A percentile compares a stretch with the other conserved stretches of the same genome.
These are phyloP conservation scores for Lepidocolaptes lacrymiger DNA, from an alignment of 2,797 vertebrate genomes.

Conservation along the genomic window DNA sequence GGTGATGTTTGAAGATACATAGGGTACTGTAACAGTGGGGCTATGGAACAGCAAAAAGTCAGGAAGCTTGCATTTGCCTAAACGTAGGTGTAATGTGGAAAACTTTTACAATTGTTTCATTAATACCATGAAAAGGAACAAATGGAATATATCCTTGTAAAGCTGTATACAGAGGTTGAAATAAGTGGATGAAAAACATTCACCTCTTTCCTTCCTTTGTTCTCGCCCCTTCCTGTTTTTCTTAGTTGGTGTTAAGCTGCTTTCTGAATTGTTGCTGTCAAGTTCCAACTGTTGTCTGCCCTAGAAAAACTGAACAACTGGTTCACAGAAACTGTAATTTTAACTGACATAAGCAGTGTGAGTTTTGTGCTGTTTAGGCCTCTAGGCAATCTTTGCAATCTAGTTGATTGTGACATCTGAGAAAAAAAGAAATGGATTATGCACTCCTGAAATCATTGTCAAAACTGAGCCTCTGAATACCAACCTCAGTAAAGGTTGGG, in stretches of 20 bases:
- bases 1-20: background rate
- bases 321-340: background rate
- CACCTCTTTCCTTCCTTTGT: background rate
- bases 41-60: background rate
- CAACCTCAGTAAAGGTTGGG: background rate
- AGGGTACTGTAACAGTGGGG: background rate
- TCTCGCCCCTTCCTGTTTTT: background rate
- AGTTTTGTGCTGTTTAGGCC: background rate
- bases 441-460: background rate
- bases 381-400: background rate
- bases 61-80: background rate
- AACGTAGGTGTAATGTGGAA: background rate
- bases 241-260: background rate
- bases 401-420: background rate
- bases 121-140: background rate
- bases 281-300: background rate
- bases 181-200: background rate
- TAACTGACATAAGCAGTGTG: background rate
- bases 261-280: background rate
- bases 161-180: background rate
- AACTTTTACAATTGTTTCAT: background rate
- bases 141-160: background rate
- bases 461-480: background rate
- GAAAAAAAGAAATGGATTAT: background rate
- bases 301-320: background rate